Evolutionary conservation across 2,797 vertebrate species (phyloP).

Genomic region (Megalops cyprinoides): DNA sequence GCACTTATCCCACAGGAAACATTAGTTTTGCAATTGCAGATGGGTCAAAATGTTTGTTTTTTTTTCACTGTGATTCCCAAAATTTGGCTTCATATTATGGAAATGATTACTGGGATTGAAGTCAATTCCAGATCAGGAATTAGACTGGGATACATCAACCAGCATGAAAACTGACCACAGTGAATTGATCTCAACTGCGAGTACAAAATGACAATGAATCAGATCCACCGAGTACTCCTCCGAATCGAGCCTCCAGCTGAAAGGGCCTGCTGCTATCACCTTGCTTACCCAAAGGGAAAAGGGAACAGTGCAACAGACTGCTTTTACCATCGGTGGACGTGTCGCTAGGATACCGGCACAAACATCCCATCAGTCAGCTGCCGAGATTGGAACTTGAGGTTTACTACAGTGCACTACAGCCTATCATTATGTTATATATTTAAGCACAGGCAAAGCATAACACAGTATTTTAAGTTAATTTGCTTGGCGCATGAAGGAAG

Average conservation of each 20-base stretch:
- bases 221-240: background rate
- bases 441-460: constrained; percentile 59
- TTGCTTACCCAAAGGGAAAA: background rate
- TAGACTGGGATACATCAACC: background rate
- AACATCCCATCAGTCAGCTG: constrained; percentile 61
- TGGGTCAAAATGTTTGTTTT: constrained; percentile 3
- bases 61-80: background rate
- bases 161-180: background rate
- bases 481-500: background rate
- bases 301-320: background rate
- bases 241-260: background rate
- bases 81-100: background rate
- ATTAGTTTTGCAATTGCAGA: background rate
- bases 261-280: background rate
- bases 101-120: background rate
- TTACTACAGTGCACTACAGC: constrained; percentile 56
- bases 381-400: constrained; percentile 60
- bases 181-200: background rate
- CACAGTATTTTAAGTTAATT: constrained; percentile 29
- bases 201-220: background rate
- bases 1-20: constrained; percentile 1
- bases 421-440: constrained; percentile 77
- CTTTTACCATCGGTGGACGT: constrained; percentile 33
- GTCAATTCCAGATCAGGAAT: background rate
- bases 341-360: constrained; percentile 61